Base-by-base conservation (phyloP, 2,888 invertebrate species). In the Heliconius cydno region DNA sequence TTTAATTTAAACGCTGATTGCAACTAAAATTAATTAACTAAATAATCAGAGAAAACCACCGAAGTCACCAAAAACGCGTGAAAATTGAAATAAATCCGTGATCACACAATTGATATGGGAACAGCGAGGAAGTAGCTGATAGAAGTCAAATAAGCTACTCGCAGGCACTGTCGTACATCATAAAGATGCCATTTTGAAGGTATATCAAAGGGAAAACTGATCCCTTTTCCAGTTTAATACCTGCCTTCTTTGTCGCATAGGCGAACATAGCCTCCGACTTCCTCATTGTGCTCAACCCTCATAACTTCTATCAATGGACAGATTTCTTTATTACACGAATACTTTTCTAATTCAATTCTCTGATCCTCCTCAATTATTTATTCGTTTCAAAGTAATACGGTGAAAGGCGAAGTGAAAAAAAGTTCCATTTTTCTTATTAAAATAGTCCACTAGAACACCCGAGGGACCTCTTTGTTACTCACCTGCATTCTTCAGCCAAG, bases 301-400 rank as follows among this genome's bases (percentile, higher is more conserved):
- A 89, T 88, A 91, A 91, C 89, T 91, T 90, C 90, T 90, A 90
- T 94, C 91, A 93, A 92, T 91, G 89, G 89, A 88, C 87, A 88
- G 89, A 92, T 91, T 91, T 92, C 90, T 92, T 92, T 94, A 93
- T 93, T 91, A 88, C 87, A 89, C 89, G 89, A 93, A 92, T 92
- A 90, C 90, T 90, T 91, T 92, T 92, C 92, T 94, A 94, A 94
- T 93, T 92, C 92, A 93, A 93, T 92, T 90, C 90, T 86, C 88
- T 91, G 89, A 93, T 91, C 92, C 92, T 88, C 85, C 91, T 92
- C 92, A 90, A 92, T 93, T 92, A 93, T 93, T 92, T 92, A 91
- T 92, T 90, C 92, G 90, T 90, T 92, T 91, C 91, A 92, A 93
- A 92, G 92, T 93, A 92, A 93, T 93, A 92, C 90, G 84, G 86